phyloP scores from a whole-genome alignment of 1,140 invertebrate genomes.

The Rhagoletis pomonella region DNA sequence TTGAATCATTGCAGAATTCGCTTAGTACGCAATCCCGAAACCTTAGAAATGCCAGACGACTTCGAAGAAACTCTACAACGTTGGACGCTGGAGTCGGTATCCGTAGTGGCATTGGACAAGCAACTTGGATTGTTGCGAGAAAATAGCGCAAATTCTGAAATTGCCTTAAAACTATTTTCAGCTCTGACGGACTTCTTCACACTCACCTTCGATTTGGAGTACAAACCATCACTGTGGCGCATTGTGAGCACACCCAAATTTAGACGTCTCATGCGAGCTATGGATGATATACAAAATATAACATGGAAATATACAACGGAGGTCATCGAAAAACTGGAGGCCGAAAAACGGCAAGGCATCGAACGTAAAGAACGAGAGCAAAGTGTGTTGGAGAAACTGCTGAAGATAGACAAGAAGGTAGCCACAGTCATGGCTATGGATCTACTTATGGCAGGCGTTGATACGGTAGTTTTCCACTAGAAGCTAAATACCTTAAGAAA shows the following conservation, averaged over 20 bases:
- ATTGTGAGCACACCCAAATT: conserved; percentile 77
- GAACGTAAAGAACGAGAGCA: conserved; percentile 57
- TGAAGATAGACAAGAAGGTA: conserved; percentile 74
- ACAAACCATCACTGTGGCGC: conserved; percentile 80
- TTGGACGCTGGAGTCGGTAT: conserved; percentile 57
- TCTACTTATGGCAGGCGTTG: conserved; percentile 70
- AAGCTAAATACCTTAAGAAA: neutral
- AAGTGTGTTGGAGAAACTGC: conserved; percentile 72
- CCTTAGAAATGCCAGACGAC: conserved; percentile 56
- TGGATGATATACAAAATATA: conserved; percentile 69
- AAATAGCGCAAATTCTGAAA: neutral
- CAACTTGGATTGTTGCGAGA: conserved; percentile 52
- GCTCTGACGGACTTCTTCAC: conserved; percentile 51
- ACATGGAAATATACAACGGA: conserved; percentile 62
- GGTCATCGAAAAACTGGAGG: conserved; percentile 65
- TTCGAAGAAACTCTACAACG: conserved; percentile 57
- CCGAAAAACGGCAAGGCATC: conserved; percentile 54
- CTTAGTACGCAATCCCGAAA: conserved; percentile 56
- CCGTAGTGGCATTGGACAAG: conserved; percentile 57
- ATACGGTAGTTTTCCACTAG: conserved; percentile 65
- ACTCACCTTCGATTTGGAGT: conserved; percentile 76
- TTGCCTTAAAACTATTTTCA: conserved; percentile 11
- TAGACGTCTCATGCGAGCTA: conserved; percentile 76
- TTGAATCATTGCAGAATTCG: conserved; percentile 60
- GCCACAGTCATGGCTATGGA: conserved; percentile 73